These are phyloP conservation scores for Trisateles emortualis DNA, from an alignment of 2,888 invertebrate species.

Conservation along the genomic window DNA sequence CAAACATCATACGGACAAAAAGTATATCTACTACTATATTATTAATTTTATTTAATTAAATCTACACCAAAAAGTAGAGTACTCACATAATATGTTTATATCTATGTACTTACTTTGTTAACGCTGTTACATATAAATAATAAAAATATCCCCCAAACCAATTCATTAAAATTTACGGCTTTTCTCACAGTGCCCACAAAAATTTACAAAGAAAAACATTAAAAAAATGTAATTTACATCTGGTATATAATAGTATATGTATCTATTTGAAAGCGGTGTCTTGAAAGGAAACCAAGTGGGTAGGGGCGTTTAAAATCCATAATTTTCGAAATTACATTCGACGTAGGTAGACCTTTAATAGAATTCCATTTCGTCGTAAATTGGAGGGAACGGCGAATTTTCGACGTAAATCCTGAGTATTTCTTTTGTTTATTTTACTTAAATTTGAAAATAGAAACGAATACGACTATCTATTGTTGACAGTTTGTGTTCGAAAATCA, in stretches of 20 bases:
- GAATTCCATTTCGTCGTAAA: conserved; percentile 13
- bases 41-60: too few relatives aligned
- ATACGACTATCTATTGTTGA: background rate
- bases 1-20: too few relatives aligned
- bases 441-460: background rate
- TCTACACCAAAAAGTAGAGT: too few relatives aligned
- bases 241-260: conserved; percentile 1
- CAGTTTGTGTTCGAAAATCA: background rate
- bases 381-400: conserved; percentile 10
- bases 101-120: background rate
- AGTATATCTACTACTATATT: too few relatives aligned
- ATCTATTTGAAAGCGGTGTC: conserved; percentile 15
- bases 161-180: conserved; percentile 3
- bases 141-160: background rate
- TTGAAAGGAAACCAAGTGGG: conserved; percentile 30
- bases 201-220: conserved; percentile 5
- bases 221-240: conserved; percentile 25
- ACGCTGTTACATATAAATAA: background rate
- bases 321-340: conserved; percentile 42
- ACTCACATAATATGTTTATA: too few relatives aligned
- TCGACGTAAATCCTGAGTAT: background rate
- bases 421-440: background rate
- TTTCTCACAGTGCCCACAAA: conserved; percentile 1
- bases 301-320: conserved; percentile 22
- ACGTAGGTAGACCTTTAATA: conserved; percentile 30